phyloP scores from a whole-genome alignment of 2,797 vertebrate genomes.

The Pseudomugil gertrudae region DNA sequence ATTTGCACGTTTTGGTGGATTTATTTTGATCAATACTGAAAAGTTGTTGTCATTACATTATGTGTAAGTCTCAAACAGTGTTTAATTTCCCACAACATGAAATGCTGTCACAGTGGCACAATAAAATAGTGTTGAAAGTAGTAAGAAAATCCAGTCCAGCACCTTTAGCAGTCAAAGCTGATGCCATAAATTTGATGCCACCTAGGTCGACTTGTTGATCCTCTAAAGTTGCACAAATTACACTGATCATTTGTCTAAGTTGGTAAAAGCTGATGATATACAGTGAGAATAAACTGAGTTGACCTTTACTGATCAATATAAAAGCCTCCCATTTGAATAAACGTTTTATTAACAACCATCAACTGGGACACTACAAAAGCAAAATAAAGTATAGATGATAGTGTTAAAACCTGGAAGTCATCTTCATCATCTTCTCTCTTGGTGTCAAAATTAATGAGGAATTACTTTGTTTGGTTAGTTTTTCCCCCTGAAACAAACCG shows the following conservation, averaged over 20 bases:
- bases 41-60: background rate
- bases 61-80: too few relatives aligned
- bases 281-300: background rate
- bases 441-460: constrained; percentile 16
- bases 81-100: background rate
- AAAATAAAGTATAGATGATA: constrained; percentile 1
- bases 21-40: background rate
- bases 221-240: background rate
- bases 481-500: constrained; percentile 1
- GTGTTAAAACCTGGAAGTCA: constrained; percentile 13
- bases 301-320: background rate
- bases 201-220: background rate
- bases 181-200: constrained; percentile 7
- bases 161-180: background rate
- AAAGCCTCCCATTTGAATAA: background rate
- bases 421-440: constrained; percentile 4
- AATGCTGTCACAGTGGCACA: background rate
- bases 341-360: background rate
- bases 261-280: background rate
- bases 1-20: background rate
- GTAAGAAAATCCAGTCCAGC: background rate
- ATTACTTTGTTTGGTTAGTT: background rate
- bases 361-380: background rate
- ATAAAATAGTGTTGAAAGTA: background rate
- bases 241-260: background rate